A percentile compares a stretch with the other conserved stretches of the same genome.
phyloP scores from a whole-genome alignment of 2,113 vertebrate species.

The Mirza zaza region DNA sequence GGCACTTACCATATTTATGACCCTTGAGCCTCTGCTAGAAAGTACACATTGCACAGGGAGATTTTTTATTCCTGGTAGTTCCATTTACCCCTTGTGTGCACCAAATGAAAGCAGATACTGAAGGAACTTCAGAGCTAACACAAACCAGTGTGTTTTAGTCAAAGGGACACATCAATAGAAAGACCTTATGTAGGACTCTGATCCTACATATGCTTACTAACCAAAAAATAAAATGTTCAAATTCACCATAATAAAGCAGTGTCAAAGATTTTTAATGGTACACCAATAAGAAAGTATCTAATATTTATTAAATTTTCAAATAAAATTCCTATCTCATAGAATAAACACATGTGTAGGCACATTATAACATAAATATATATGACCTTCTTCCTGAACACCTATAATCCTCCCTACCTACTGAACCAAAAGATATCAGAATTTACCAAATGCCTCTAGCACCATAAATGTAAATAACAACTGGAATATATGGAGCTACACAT shows the following conservation, averaged over 20 bases:
- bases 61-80: background rate
- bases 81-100: background rate
- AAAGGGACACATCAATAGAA: background rate
- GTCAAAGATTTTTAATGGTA: background rate
- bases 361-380: conserved; percentile 9
- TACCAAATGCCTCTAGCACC: conserved; percentile 11
- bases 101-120: background rate
- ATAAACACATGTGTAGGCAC: background rate
- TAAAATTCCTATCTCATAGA: background rate
- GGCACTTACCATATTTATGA: background rate
- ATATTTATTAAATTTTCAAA: conserved; percentile 40
- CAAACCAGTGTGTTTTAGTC: background rate
- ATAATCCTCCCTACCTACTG: background rate
- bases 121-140: background rate
- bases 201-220: background rate
- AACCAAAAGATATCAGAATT: background rate
- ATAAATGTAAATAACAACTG: background rate
- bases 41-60: background rate
- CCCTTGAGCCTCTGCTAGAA: background rate
- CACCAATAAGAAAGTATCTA: background rate
- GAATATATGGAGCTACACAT: background rate
- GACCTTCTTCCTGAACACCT: background rate
- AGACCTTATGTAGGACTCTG: background rate
- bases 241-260: background rate
- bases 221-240: conserved; percentile 26